Percentiles rank a stretch among this genome's conserved stretches.
Conservation (phyloP, 2,888 invertebrate genomes). For the Meta bourneti region DNA sequence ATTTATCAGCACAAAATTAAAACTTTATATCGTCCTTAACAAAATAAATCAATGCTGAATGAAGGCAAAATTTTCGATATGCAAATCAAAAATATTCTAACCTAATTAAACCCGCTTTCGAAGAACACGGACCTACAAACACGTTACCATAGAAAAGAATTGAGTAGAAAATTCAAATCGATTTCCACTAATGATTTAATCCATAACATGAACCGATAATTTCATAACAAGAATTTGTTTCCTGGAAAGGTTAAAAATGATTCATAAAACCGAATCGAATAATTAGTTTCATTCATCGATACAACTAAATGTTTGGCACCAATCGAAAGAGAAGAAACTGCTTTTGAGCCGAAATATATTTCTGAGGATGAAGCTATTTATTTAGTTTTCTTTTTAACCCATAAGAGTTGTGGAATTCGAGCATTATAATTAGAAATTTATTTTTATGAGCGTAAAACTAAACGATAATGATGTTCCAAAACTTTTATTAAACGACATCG, state of each 20-base stretch:
- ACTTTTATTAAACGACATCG: slow-evolving; percentile 28
- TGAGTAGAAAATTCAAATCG: slow-evolving; percentile 4
- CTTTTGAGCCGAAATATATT: not conserved
- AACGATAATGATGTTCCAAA: slow-evolving; percentile 40
- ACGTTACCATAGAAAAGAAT: not conserved
- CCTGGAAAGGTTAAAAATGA: slow-evolving; percentile 7
- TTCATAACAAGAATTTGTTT: slow-evolving; percentile 14
- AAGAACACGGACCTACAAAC: not conserved
- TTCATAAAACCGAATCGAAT: slow-evolving; percentile 23
- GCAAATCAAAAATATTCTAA: not conserved
- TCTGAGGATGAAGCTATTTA: too few relatives aligned
- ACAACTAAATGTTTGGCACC: not conserved
- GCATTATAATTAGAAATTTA: not conserved
- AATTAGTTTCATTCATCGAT: slow-evolving; percentile 2
- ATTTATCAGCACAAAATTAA: too few relatives aligned
- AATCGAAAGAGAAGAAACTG: not conserved
- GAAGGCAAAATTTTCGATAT: not conserved
- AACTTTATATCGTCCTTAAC: too few relatives aligned
- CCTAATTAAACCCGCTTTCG: not conserved
- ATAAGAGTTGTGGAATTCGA: too few relatives aligned
- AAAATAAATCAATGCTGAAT: not conserved
- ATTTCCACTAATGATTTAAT: slow-evolving; percentile 40
- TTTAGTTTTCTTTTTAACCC: too few relatives aligned
- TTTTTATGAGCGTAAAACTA: slow-evolving; percentile 3
- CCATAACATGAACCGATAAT: not conserved